Conservation (phyloP, 92 coral and sea anemone genomes). For the Paramuricea clavata region DNA sequence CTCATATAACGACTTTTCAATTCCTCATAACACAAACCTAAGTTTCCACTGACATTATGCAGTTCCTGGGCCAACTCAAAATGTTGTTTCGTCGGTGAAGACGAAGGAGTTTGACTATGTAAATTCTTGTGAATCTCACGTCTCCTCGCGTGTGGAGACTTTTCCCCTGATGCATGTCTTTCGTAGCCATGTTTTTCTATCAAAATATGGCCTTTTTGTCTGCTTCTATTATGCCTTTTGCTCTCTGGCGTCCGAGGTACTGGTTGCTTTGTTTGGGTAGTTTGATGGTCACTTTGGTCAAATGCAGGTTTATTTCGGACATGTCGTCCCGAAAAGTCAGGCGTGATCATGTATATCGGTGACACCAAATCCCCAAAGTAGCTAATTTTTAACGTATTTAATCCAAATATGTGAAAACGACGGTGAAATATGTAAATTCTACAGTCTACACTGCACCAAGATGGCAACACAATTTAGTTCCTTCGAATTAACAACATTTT, state of each 20-base stretch:
- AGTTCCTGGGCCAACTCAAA: constrained; percentile 14
- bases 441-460: not conserved
- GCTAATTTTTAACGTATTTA: not conserved
- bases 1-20: constrained; percentile 6
- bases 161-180: not conserved
- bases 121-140: not conserved
- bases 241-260: not conserved
- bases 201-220: not conserved
- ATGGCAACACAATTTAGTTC: not conserved
- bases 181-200: constrained; percentile 14
- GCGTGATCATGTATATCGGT: not conserved
- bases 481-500: not conserved
- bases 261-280: not conserved
- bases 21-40: constrained; percentile 10
- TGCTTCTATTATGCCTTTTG: not conserved
- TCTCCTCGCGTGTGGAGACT: not conserved
- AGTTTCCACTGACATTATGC: not conserved
- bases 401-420: not conserved
- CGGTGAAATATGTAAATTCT: not conserved
- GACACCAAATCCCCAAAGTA: not conserved
- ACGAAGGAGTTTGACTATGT: not conserved
- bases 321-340: constrained; percentile 12
- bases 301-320: not conserved
- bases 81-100: not conserved
- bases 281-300: not conserved